A percentile compares a stretch with the other conserved stretches of the same genome.
Evolutionary conservation across 2,797 vertebrate species (phyloP).

Genomic region (Podarcis lilfordi): DNA sequence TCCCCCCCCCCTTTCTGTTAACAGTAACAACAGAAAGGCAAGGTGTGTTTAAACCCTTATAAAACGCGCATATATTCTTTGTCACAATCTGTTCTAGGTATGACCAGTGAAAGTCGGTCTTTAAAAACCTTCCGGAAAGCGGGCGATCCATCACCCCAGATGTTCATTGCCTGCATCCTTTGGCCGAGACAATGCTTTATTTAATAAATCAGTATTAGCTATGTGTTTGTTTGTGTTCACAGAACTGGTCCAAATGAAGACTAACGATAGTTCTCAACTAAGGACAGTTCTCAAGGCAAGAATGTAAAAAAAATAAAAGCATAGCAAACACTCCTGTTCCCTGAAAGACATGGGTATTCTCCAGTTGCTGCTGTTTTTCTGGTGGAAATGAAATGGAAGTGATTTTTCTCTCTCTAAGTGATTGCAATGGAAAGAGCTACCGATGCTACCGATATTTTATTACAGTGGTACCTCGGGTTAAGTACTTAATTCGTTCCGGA

Average conservation of each 20-base stretch:
- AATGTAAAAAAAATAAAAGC: too few species aligned
- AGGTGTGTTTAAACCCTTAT: not conserved
- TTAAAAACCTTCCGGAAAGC: not conserved
- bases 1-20: not conserved
- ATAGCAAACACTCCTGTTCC: not conserved
- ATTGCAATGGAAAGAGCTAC: not conserved
- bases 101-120: not conserved
- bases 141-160: not conserved
- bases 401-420: not conserved
- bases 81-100: not conserved
- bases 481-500: too few species aligned
- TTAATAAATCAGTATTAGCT: not conserved
- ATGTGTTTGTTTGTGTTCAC: too few species aligned
- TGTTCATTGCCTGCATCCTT: not conserved
- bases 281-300: not conserved
- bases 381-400: not conserved
- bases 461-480: not conserved
- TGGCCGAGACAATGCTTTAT: too few species aligned
- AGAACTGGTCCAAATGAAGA: not conserved
- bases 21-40: conserved; percentile 3
- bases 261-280: too few species aligned
- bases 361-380: too few species aligned
- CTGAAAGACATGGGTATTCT: not conserved
- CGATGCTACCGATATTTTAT: not conserved
- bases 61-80: not conserved